A percentile compares a stretch with the other conserved stretches of the same genome.
Evolutionary conservation across 2,888 invertebrate genomes (phyloP).

Genomic region (Oxyscelio sp.): DNA sequence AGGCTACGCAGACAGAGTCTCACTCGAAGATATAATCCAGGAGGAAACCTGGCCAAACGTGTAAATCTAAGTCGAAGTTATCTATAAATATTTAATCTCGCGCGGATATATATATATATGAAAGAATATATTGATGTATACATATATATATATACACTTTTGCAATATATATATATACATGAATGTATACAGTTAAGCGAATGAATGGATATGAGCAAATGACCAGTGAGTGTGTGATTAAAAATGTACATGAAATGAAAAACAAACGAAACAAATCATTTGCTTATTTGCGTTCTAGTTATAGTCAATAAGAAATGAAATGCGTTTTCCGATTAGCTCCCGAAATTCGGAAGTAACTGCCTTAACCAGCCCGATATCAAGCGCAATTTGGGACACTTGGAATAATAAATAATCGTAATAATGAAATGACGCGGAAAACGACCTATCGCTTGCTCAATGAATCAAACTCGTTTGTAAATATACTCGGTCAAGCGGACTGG

Average conservation of each 20-base stretch:
- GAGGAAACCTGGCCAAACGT: constrained; percentile 67
- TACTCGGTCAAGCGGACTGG: constrained; percentile 41
- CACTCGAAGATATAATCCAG: constrained; percentile 81
- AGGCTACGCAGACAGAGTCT: constrained; percentile 94
- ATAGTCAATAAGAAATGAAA: constrained; percentile 22
- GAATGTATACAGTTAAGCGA: constrained; percentile 28
- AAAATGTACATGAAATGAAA: neutral
- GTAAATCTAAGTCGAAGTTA: constrained; percentile 67
- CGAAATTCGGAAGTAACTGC: constrained; percentile 38
- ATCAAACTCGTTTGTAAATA: constrained; percentile 61
- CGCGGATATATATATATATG: constrained; percentile 44
- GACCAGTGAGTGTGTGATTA: constrained; percentile 7
- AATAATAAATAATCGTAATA: neutral
- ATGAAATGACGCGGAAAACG: neutral
- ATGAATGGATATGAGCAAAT: constrained; percentile 23
- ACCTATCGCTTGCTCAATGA: constrained; percentile 58
- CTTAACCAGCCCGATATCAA: constrained; percentile 60
- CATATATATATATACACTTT: constrained; percentile 1
- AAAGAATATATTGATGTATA: constrained; percentile 18
- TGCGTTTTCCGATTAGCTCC: constrained; percentile 33
- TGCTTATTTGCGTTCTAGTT: constrained; percentile 37
- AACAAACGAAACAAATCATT: neutral
- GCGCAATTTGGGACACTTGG: constrained; percentile 18
- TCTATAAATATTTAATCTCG: constrained; percentile 51
- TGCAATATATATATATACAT: constrained; percentile 21